Evolutionary conservation across 2,797 vertebrate species (phyloP).

Genomic region (Crocidura indochinensis): DNA sequence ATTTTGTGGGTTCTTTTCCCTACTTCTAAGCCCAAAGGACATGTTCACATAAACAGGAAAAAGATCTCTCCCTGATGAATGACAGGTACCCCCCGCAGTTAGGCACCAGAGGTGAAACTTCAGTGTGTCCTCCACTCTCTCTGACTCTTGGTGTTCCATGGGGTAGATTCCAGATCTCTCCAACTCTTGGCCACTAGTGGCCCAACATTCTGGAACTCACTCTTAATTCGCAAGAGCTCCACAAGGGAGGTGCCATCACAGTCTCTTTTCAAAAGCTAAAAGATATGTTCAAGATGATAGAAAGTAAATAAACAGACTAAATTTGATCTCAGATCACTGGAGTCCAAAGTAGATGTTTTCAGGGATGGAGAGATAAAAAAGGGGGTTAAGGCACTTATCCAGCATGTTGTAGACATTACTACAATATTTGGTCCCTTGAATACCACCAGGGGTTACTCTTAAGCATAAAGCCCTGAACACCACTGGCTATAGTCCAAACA

Average conservation of each 20-base stretch:
- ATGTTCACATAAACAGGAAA: background rate
- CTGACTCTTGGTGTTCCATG: background rate
- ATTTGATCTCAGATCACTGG: background rate
- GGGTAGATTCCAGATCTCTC: background rate
- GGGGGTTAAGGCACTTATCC: too few species aligned
- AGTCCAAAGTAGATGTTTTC: background rate
- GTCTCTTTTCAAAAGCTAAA: constrained; percentile 16
- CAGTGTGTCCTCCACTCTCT: too few species aligned
- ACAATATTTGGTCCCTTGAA: too few species aligned
- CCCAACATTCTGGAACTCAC: background rate
- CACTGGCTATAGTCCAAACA: too few species aligned
- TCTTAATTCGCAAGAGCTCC: background rate
- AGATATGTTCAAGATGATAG: constrained; percentile 17
- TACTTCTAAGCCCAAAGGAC: background rate
- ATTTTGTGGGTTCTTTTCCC: constrained; percentile 29
- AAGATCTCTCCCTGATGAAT: background rate
- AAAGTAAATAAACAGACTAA: background rate
- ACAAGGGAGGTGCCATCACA: background rate
- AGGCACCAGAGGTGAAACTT: background rate
- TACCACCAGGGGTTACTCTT: too few species aligned
- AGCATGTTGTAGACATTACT: too few species aligned
- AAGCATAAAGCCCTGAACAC: too few species aligned
- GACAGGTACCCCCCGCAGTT: background rate
- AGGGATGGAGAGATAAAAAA: too few species aligned
- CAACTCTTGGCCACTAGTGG: background rate